Base-by-base conservation (phyloP, 1,140 invertebrate species). In the Hyphantria cunea region DNA sequence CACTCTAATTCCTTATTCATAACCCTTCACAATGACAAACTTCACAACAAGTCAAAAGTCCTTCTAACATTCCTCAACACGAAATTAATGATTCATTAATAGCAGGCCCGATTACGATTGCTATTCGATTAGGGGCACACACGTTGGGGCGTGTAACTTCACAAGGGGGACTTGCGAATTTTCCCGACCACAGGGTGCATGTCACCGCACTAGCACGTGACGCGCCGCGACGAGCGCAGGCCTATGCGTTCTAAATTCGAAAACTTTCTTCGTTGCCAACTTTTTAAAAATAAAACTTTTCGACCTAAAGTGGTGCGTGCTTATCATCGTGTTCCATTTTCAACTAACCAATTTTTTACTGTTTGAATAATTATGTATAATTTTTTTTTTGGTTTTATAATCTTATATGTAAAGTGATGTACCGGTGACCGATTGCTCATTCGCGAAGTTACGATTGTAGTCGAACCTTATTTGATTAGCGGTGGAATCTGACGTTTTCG, bases 81-180 rank as follows among this genome's bases (percentile, higher is more conserved):
- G 67, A 62, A 76, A 83, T 89, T 86, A 89, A 89, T 86, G 80
- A 84, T 74, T 89, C 81, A 84, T 86, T 85, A 86, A 74, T 62
- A 61, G 63, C 64, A 48, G 62, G 64, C 72, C 65, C 74, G 64
- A 75, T 73, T 74, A 78, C 68, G 73, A 81, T 82, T 79, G 76
- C 67, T 77, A 77, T 78, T 80, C 74, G 78, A 84, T 82, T 81
- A 81, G 75, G 75, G 76, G 45, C 34, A 11, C 25, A 41, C 72
- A 78, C 76, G 60, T 55, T 59, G 52, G 64, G 59, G 62, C 50
- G 42, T 67, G 62, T 72, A 58, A 55, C 62, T 45, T 61, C 80
- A 74, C 72, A 78, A 74, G 53, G 80, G 78, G 80, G 82, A 67
- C 55, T 65, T 65, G 73, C 72, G 76, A 83, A 81, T 86, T 85